Base-by-base conservation (phyloP, 1,140 invertebrate species). In the Heliothis subflexa region DNA sequence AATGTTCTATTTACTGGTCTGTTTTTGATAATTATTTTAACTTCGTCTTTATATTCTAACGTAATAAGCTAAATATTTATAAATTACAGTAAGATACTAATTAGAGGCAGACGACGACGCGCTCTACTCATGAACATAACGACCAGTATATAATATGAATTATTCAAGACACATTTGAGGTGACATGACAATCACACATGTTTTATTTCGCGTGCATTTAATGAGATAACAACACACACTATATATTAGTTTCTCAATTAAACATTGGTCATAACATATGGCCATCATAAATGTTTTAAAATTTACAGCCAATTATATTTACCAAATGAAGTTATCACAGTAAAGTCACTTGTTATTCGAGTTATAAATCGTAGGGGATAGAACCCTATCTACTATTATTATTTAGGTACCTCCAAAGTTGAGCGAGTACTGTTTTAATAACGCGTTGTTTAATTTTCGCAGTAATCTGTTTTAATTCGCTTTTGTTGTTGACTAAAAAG, bases 291-390 rank as follows among this genome's bases (percentile, higher is more conserved):
- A 78, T 70, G 52, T 78, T 68, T 64, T 68, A 68, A 77, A 68
- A 57, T 78, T 68, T 78, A 78, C 75, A 78, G 57, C 64, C 62
- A 75, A 75, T 68, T 78, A 78, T 18, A 52, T 66, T 49, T 49
- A 78, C 61, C 75, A 78, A 78, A 64, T 76, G 74, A 73, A 73
- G 71, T 73, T 73, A 73, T 73, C 71, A 73, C 47, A 47, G 47
- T 68, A 68, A 68, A 68, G 45, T 68, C 64, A 50, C 64, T 73
- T 61, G 54, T 74, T 74, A 49, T 74, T 33, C 40, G 72, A 25
- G 57, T 64, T 50, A 64, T 62, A 61, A 75, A 49, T 50, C 71
- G 47, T 75, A 50, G 18, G 59, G 73, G 57, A 62, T 75, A 75
- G 62, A 75, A 62, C 40, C 47, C 73, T 75, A 21, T 28, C 57